Evolutionary conservation across 2,797 vertebrate genomes (phyloP), one percentile per base, ranked within the genome.

Genomic region (Pitangus sulphuratus): DNA sequence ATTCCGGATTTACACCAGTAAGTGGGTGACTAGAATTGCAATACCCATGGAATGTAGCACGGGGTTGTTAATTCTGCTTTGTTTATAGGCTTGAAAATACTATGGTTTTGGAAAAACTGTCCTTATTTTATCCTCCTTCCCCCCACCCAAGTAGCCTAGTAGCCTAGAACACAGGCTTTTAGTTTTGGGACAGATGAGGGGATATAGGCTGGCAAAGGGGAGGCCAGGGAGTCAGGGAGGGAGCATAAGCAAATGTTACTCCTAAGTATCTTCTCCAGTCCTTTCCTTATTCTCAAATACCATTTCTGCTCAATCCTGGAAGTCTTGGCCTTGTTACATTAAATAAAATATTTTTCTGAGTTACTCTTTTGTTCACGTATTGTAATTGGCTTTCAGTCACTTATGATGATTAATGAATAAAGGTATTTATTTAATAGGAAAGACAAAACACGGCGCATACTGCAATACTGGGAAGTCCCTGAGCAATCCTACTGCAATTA

Each of bases 381-480:
- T 75, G 65, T 78, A 64, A 75, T 19, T 50, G 45, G 3, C 14
- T 91, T 91, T 57, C 50, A 57, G 25, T 66, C 71, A 57, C n/a
- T 68, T 50, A 25, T 0, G 15, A 61, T 76, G 85, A 78, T 90
- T 93, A 86, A 94, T 82, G 72, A 66, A 56, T n/a, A 82, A 65
- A 33, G 8, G 28, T 37, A 24, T 70, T 70, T 88, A 74, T 84
- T 58, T 70, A 79, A 60, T 51, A 44, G 3, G 12, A 69, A 57
- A 88, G 77, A 65, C 42, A 91, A n/a, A 57, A 22, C 6, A 15
- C 31, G 28, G 15, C 39, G 53, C 50, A 91, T 54, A 88, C 31
- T 76, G 92, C 91, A 96, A 96, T 19, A 66, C 44, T 66, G 95
- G 94, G 88, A 97, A 97, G 31, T 65, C 91, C 94, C 61, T 44